Base-by-base conservation (phyloP, 2,113 vertebrate species). In the Heterotilapia buettikoferi region DNA sequence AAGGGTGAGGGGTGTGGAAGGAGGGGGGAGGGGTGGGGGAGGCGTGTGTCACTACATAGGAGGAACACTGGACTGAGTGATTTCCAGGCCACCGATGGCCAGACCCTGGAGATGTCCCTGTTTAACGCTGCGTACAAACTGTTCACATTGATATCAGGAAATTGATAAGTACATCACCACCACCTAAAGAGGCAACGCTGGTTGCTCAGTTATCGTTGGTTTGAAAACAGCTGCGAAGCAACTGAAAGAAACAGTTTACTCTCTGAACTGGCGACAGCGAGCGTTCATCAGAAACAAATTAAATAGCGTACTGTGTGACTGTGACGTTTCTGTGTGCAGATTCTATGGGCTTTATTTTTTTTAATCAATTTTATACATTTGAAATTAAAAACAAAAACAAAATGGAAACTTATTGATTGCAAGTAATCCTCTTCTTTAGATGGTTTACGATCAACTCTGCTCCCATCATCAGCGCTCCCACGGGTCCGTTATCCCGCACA, bases 131-230 rank as follows among this genome's bases (percentile, higher is more conserved):
- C 66, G 79, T 88, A 80, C 83, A 81, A 91, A 86, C 88, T 89
- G 90, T 92, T 93, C 89, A 91, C 85, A 85, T 78, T 90, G 84
- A 92, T 89, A 91, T 92, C 91, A 95, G 90, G 85, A 90, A 92
- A 93, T 88, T 80, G 78, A 87, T 56, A 84, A 86, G 33, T 84
- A 89, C 16, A 54, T 86, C 82, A 83, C 84, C 73, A 79, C 89
- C 85, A 92, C 78, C 90, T 80, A 71, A 8, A 85, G 90, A 92
- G 87, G 91, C 89, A 92, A 80, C 88, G 52, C 12, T 84, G 82
- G 83, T 90, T 91, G 71, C 73, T 90, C 84, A 81, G 73, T 88
- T 91, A 82, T 80, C 9, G 88, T 91, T 83, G 78, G 85, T 83
- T 68, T 90, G 84, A 86, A 87, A 83, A 88, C 86, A 82, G 85